phyloP scores from a whole-genome alignment of 2,113 vertebrate genomes.

The Ophthalmolycus amberensis region DNA sequence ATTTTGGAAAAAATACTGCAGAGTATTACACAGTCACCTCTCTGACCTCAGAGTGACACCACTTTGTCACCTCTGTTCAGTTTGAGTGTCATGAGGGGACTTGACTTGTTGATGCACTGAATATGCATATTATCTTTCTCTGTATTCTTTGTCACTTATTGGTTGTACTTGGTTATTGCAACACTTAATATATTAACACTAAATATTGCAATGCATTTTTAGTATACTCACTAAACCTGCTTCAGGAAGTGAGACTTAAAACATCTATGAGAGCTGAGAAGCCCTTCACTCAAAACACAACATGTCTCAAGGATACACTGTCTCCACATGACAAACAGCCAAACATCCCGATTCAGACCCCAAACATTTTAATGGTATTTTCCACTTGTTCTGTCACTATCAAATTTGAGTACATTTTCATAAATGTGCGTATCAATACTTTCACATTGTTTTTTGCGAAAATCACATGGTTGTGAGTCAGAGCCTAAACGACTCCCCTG shows the following conservation, averaged over 20 bases:
- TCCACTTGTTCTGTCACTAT: too few species aligned
- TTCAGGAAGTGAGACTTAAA: not conserved
- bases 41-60: constrained; percentile 40
- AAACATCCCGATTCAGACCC: too few species aligned
- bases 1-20: constrained; percentile 52
- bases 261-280: too few species aligned
- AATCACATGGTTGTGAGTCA: too few species aligned
- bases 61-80: constrained; percentile 18
- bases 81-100: constrained; percentile 1
- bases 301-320: not conserved
- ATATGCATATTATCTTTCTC: not conserved
- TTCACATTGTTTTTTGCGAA: too few species aligned
- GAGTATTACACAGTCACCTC: constrained; percentile 62
- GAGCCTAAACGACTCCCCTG: too few species aligned
- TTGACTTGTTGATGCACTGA: not conserved
- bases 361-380: too few species aligned
- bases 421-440: too few species aligned
- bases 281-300: not conserved
- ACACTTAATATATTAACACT: constrained; percentile 11
- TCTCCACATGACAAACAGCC: not conserved
- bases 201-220: constrained; percentile 3
- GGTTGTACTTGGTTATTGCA: not conserved
- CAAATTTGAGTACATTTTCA: too few species aligned
- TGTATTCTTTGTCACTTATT: not conserved
- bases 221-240: not conserved